phyloP scores from a whole-genome alignment of 1,140 invertebrate genomes.

The Caerostris extrusa region DNA sequence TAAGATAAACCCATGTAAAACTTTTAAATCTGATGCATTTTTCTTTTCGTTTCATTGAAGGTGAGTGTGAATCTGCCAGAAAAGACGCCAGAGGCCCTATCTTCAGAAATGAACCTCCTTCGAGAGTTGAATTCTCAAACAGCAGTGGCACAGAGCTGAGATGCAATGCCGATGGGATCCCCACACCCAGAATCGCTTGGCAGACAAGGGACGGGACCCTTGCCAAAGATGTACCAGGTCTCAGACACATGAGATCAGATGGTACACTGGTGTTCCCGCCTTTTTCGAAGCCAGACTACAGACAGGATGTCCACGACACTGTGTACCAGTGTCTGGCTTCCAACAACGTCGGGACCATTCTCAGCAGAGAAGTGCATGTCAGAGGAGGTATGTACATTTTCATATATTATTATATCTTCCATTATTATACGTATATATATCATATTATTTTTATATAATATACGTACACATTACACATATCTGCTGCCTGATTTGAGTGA shows the following conservation, averaged over 20 bases:
- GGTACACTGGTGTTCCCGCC: conserved; percentile 81
- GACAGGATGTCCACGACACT: conserved; percentile 84
- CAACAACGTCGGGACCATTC: conserved; percentile 88
- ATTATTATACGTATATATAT: too few relatives aligned
- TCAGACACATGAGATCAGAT: conserved; percentile 85
- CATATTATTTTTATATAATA: too few relatives aligned
- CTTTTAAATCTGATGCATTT: too few relatives aligned
- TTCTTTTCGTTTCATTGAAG: conserved; percentile 25
- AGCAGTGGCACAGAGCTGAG: conserved; percentile 95
- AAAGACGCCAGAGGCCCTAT: conserved; percentile 87
- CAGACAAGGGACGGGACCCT: conserved; percentile 84
- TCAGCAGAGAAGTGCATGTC: conserved; percentile 90
- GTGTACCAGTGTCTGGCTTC: conserved; percentile 87
- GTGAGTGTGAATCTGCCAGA: background rate
- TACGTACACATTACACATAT: too few relatives aligned
- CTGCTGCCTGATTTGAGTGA: too few relatives aligned
- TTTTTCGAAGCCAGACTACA: conserved; percentile 80
- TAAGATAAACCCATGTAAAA: too few relatives aligned
- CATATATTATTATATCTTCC: too few relatives aligned
- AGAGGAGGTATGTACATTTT: conserved; percentile 87
- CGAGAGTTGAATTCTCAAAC: conserved; percentile 95
- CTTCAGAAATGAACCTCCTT: conserved; percentile 95
- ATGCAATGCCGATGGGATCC: conserved; percentile 94
- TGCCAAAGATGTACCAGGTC: conserved; percentile 87
- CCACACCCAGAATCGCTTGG: conserved; percentile 94